A percentile compares a stretch with the other conserved stretches of the same genome.
Conservation (phyloP, 2,797 vertebrate species). For the Champsocephalus gunnari region DNA sequence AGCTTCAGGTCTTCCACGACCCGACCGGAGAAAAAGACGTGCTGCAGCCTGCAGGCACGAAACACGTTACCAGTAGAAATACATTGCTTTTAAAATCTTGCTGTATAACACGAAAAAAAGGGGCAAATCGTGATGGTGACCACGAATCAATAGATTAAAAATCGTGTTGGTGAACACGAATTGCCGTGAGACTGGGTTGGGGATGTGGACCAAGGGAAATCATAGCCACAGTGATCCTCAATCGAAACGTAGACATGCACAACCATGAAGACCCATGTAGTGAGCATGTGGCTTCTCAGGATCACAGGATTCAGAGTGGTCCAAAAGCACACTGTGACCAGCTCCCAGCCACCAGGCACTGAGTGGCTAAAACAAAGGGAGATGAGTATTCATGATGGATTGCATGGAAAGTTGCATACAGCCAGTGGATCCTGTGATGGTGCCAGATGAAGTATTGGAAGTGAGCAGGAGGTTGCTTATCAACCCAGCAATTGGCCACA, state of each 20-base stretch:
- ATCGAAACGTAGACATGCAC: conserved; percentile 79
- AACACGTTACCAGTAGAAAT: no score
- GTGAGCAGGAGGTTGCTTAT: conserved; percentile 82
- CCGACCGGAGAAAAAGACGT: no score
- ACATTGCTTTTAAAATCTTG: no score
- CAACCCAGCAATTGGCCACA: conserved; percentile 75
- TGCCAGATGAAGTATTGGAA: conserved; percentile 87
- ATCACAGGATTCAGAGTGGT: conserved; percentile 79
- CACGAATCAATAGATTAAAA: no score
- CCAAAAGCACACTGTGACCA: conserved; percentile 82
- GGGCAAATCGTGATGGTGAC: no score
- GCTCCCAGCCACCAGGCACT: conserved; percentile 81
- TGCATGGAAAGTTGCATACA: conserved; percentile 82
- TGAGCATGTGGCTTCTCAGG: conserved; percentile 80
- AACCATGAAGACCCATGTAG: conserved; percentile 81
- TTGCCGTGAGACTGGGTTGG: no score
- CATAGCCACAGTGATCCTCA: conserved; percentile 82
- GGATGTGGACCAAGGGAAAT: conserved; percentile 81
- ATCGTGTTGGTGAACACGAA: no score
- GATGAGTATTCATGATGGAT: conserved; percentile 78
- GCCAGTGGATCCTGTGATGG: conserved; percentile 80
- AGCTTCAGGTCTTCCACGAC: no score
- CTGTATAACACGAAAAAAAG: no score
- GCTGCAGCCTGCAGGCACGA: no score
- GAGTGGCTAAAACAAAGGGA: conserved; percentile 77